These are phyloP conservation scores for Mungos mungo DNA, from an alignment of 2,113 vertebrate species.

Conservation along the genomic window DNA sequence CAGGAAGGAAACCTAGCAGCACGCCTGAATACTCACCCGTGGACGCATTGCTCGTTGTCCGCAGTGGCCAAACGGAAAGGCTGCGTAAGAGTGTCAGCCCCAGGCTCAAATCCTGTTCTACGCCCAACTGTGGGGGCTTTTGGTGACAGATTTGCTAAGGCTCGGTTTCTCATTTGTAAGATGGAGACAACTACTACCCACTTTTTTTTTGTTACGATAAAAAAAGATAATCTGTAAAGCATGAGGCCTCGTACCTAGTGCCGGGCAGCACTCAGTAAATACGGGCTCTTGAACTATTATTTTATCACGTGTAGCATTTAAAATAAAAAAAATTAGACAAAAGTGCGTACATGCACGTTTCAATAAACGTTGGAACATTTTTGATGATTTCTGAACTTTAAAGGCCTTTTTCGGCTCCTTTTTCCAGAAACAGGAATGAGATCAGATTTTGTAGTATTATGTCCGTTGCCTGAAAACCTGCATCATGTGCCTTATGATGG, in stretches of 20 bases:
- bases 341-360: background rate
- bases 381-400: background rate
- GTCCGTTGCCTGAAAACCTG: background rate
- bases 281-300: background rate
- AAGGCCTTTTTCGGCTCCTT: background rate
- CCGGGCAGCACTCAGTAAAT: background rate
- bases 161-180: background rate
- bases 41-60: background rate
- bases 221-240: background rate
- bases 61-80: background rate
- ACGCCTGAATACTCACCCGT: background rate
- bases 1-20: constrained; percentile 50
- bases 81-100: background rate
- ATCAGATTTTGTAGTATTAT: background rate
- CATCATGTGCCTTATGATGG: background rate
- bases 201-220: background rate
- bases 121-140: fast-evolving
- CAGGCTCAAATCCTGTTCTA: background rate
- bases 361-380: background rate
- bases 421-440: background rate
- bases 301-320: background rate
- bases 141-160: background rate
- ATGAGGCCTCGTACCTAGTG: too few species aligned
- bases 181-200: background rate
- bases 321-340: background rate